Conservation (phyloP, 2,888 invertebrate genomes). For the Notodonta ziczac region DNA sequence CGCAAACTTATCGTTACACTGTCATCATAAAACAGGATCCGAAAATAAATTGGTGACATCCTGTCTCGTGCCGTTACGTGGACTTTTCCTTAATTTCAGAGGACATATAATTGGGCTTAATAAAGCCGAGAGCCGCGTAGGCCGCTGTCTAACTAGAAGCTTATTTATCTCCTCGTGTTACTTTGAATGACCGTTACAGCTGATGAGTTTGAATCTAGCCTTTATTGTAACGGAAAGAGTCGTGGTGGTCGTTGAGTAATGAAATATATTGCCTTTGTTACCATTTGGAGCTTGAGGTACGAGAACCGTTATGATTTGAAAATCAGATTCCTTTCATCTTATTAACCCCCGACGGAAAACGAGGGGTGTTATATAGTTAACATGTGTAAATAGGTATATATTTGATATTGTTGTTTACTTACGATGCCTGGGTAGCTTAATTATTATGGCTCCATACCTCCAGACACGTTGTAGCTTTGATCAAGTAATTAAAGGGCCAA, state of each 20-base stretch:
- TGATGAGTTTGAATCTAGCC: constrained; percentile 17
- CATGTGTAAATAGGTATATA: no score
- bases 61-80: constrained; percentile 39
- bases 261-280: neutral
- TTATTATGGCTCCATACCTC: no score
- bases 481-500: no score
- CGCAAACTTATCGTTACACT: constrained; percentile 38
- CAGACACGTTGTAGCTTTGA: no score
- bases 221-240: neutral
- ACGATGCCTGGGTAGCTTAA: no score
- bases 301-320: no score
- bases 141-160: constrained; percentile 9
- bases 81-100: constrained; percentile 37
- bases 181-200: constrained; percentile 22
- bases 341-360: no score
- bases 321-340: no score
- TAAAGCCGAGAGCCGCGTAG: constrained; percentile 26
- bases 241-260: neutral
- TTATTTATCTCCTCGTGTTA: constrained; percentile 3
- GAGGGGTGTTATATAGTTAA: no score
- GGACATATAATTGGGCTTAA: constrained; percentile 38
- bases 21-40: constrained; percentile 36
- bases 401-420: no score
- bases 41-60: constrained; percentile 54
- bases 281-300: no score